phyloP scores from a whole-genome alignment of 2,797 vertebrate species.

The Brotula barbata region DNA sequence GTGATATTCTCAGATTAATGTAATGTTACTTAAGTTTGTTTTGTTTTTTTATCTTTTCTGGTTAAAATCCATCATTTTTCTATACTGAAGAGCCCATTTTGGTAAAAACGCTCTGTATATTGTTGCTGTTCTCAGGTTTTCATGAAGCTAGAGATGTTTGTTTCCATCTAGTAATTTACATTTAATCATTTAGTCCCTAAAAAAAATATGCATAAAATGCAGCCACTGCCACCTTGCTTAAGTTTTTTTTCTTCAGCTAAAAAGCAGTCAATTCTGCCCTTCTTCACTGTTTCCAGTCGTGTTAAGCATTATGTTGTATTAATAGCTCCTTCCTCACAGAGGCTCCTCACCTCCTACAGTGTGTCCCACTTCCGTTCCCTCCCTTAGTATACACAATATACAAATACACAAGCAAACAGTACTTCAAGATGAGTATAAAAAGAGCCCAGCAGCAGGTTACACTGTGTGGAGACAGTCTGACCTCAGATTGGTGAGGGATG shows the following conservation, averaged over 20 bases:
- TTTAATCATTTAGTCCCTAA: too few species aligned
- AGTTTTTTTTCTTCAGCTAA: too few species aligned
- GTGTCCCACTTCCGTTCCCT: constrained; percentile 36
- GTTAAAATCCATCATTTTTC: too few species aligned
- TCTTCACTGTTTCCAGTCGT: constrained; percentile 49
- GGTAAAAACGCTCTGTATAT: too few species aligned
- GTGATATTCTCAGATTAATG: neutral
- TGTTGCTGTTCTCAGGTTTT: too few species aligned
- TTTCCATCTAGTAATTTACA: too few species aligned
- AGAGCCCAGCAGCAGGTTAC: constrained; percentile 22
- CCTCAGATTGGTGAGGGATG: constrained; percentile 16
- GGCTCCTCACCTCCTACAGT: constrained; percentile 55
- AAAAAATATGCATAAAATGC: too few species aligned
- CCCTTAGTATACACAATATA: constrained; percentile 39
- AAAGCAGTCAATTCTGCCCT: neutral
- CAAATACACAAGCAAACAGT: constrained; percentile 31
- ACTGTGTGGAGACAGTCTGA: constrained; percentile 16
- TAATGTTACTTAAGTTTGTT: too few species aligned
- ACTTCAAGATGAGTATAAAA: constrained; percentile 4
- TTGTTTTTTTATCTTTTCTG: too few species aligned
- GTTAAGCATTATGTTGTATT: constrained; percentile 45
- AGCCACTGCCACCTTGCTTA: too few species aligned
- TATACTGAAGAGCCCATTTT: too few species aligned
- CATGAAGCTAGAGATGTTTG: too few species aligned
- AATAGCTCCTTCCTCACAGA: constrained; percentile 53